Evolutionary conservation across 2,888 invertebrate genomes (phyloP), one percentile per base, ranked within the genome.

Genomic region (Scaptomyza flava): DNA sequence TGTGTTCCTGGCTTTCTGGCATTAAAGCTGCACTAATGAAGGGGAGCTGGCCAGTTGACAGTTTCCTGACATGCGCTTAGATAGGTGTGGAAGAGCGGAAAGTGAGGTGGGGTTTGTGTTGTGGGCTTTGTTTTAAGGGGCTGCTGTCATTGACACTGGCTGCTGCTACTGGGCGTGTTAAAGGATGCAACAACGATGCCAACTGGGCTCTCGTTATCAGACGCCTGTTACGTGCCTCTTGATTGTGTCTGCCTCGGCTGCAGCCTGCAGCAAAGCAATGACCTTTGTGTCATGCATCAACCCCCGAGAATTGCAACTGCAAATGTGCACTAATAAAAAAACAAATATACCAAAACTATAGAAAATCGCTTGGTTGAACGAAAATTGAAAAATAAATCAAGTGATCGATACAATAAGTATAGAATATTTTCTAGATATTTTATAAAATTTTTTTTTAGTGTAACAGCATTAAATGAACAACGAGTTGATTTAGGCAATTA

Each of bases 71-170:
- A 31, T n/a, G 11, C 14, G 7, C 17, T 7, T n/a, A 14, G 2
- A 3, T 27, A 27, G 5, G 31, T 14, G 31, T 34, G 34, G 30
- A 11, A 6, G 6, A 0, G 27, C 4, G 27, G 27, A 6, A 6
- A 12, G 34, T 34, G 34, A 6, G 17, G 34, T 2, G 17, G 34
- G 6, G 34, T 1, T 7, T 11, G n/a, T 12, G 17, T 17, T 17
- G 17, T 1, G 1, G 17, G 17, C 1, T 9, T 11, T 17, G 9
- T 14, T n/a, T 11, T 7, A 8, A 14, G 47, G 59, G 27, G 50
- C 60, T 53, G 43, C 60, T 80, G 81, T 81, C 78, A 83, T 77
- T 83, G 84, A 83, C 79, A 79, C 81, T 60, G 50, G 20, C 31
- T 41, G 17, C 27, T 41, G 23, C 9, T 34, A 5, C 33, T n/a